Conservation (phyloP, 2,888 invertebrate species). For the Timema cristinae region DNA sequence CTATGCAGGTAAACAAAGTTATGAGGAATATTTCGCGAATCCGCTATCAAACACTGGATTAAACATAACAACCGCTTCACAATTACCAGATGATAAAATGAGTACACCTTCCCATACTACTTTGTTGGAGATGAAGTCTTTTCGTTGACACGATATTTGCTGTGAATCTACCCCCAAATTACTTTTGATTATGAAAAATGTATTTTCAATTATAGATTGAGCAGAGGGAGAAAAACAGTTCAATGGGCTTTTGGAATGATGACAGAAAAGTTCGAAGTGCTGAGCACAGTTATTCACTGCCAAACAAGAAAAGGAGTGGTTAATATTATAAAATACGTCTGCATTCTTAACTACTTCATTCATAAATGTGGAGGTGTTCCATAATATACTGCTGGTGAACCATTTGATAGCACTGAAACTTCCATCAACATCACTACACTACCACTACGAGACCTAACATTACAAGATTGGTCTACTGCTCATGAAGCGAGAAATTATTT, state of each 20-base stretch:
- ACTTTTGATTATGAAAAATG: background rate
- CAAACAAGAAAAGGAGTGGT: background rate
- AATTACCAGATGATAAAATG: background rate
- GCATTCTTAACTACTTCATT: background rate
- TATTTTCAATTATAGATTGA: constrained; percentile 3
- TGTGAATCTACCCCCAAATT: background rate
- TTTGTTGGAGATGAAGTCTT: constrained; percentile 1
- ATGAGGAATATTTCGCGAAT: background rate
- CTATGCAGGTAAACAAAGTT: background rate
- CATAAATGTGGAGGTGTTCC: background rate
- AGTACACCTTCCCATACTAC: background rate
- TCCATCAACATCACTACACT: background rate
- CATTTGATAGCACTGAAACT: background rate
- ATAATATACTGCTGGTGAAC: background rate
- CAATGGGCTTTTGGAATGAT: constrained; percentile 9
- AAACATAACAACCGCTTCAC: background rate
- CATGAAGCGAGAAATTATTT: background rate
- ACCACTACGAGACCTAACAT: too few relatives aligned
- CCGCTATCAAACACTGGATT: background rate
- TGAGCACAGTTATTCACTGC: background rate
- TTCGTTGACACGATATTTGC: background rate
- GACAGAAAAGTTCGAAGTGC: constrained; percentile 3
- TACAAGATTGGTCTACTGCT: background rate
- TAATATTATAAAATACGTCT: background rate
- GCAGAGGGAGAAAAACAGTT: constrained; percentile 3